Evolutionary conservation across 2,797 vertebrate species (phyloP), one percentile per base, ranked within the genome.

Genomic region (Sebastes reedi): DNA sequence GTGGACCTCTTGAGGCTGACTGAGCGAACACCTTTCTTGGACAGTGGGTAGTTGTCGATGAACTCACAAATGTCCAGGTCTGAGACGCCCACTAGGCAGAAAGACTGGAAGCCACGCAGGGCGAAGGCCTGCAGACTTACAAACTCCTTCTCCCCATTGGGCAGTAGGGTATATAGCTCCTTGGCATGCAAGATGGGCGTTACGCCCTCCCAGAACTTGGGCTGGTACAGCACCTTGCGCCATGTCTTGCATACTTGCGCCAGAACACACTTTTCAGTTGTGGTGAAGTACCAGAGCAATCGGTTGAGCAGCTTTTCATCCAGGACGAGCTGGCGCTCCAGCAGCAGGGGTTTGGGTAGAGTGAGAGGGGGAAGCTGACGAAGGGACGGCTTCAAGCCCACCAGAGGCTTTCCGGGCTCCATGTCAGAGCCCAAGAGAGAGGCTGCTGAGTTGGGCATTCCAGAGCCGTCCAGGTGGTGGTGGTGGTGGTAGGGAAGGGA

Each of bases 1-100:
- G 98, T 99, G 2, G 99, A 99, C 88, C 98, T 97, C 94, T 99
- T 99, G 86, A 99, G 97, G 89, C 98, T 99, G 94, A 99, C 97
- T 22, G 98, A 99, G 87, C 98, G 98, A 84, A 99, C 98, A 0
- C 98, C 98, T 89, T 99, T 99, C 96, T 99, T 99, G 87, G 99
- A 99, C 86, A 99, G 95, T 0, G 98, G 97, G 30, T 99, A 99
- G 96, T 99, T 99, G 91, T 99, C 99, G 80, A 99, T 99, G 94
- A 99, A 99, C 92, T 99, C 98, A 80, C 98, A 99, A 96, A 99
- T 99, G 96, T 99, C 99, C 95, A 99, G 95, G 93, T 99, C 99
- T 0, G 99, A 99, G 88, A 99, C 99, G 0, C 99, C 99, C 25
- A 99, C 98, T 50, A 99, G 93, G 91, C 99, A 99, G 95, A 99